Evolutionary conservation across 2,888 invertebrate species (phyloP).

Genomic region (Lampropteryx suffumata): DNA sequence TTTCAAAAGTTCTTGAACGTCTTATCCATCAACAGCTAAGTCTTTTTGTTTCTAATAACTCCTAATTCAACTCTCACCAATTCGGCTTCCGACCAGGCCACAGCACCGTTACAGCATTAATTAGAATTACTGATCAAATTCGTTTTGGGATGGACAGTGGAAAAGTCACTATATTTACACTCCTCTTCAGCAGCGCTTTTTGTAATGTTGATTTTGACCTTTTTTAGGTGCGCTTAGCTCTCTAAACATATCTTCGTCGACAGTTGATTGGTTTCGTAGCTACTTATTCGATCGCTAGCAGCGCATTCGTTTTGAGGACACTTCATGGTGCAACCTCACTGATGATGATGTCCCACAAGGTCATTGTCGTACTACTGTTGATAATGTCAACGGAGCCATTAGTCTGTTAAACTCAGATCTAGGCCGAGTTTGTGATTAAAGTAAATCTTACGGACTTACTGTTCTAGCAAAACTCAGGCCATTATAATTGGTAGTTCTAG

Average conservation of each 20-base stretch:
- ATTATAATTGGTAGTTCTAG: no score
- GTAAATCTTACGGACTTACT: no score
- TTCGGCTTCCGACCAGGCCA: background rate
- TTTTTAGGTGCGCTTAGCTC: background rate
- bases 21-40: background rate
- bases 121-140: background rate
- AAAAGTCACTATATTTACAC: background rate
- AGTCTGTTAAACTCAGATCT: no score
- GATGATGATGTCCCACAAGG: no score
- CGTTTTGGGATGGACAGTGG: background rate
- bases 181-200: background rate
- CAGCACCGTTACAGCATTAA: background rate
- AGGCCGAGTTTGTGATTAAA: no score
- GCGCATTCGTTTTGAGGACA: background rate
- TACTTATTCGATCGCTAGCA: background rate
- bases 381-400: no score
- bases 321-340: background rate
- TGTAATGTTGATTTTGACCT: no score
- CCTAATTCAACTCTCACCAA: background rate
- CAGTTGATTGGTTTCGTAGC: background rate
- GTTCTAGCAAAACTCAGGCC: no score
- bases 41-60: background rate
- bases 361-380: no score
- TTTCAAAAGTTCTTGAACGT: background rate
- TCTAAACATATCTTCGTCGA: background rate